phyloP scores from a whole-genome alignment of 2,888 invertebrate genomes.

The Orthosia gothica region DNA sequence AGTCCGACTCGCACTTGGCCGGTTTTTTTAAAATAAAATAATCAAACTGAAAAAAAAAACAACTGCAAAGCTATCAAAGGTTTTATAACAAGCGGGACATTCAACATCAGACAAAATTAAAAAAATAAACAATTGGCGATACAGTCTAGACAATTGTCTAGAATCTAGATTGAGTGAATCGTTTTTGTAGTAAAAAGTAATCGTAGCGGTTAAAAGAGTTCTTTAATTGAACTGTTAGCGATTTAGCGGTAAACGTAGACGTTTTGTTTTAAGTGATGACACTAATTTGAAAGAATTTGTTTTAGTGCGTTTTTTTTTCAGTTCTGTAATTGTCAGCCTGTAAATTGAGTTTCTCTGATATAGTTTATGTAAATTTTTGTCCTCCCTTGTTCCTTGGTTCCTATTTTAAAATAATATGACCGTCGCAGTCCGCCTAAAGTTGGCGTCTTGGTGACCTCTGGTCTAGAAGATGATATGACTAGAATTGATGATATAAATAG shows the following conservation, averaged over 20 bases:
- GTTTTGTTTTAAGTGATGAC: background rate
- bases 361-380: too few relatives aligned
- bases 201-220: slow-evolving; percentile 2
- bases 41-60: too few relatives aligned
- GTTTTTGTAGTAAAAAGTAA: slow-evolving; percentile 17
- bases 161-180: slow-evolving; percentile 21
- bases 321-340: background rate
- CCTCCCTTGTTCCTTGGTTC: too few relatives aligned
- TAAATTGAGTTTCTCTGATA: background rate
- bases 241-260: background rate
- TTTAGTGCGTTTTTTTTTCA: background rate
- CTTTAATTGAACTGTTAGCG: slow-evolving; percentile 23
- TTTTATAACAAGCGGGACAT: background rate
- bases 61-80: background rate
- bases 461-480: too few relatives aligned
- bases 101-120: background rate
- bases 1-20: too few relatives aligned
- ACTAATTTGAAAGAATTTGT: background rate
- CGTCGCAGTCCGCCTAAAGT: too few relatives aligned
- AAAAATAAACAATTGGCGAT: slow-evolving; percentile 7
- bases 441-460: too few relatives aligned
- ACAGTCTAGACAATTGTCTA: slow-evolving; percentile 25
- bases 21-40: too few relatives aligned
- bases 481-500: too few relatives aligned
- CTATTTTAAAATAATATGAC: too few relatives aligned